These are phyloP conservation scores for Piprites chloris DNA, from an alignment of 2,113 vertebrate species.

Conservation along the genomic window DNA sequence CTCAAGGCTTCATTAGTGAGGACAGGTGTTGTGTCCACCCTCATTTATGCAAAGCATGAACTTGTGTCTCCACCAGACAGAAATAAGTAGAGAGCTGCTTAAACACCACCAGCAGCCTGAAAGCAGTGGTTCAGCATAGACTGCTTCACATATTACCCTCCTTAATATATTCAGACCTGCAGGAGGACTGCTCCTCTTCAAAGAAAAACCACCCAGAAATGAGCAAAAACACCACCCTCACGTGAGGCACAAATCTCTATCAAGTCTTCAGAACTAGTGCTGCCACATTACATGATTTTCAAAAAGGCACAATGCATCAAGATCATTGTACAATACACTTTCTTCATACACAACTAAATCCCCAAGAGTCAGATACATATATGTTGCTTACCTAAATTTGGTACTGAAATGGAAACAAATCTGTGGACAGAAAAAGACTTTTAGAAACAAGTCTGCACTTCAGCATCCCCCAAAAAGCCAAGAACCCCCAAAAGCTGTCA, in stretches of 20 bases:
- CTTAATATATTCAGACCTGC: neutral
- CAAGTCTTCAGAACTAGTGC: neutral
- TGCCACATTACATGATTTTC: neutral
- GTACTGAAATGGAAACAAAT: slow-evolving; percentile 58
- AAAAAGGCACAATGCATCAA: neutral
- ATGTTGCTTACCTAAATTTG: slow-evolving; percentile 71
- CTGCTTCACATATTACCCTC: rapidly evolving
- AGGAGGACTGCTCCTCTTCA: neutral
- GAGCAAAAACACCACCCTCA: neutral
- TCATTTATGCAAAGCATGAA: neutral
- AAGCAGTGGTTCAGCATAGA: neutral
- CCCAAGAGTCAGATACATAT: neutral
- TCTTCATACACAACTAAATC: neutral
- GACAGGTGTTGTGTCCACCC: neutral
- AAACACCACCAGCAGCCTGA: neutral
- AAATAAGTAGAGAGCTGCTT: neutral
- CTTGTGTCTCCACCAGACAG: neutral
- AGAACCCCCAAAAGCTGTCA: neutral
- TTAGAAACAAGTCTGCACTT: neutral
- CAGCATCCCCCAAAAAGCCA: neutral
- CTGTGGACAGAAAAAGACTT: slow-evolving; percentile 54
- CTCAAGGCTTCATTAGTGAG: neutral
- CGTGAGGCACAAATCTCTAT: neutral
- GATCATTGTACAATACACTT: too few relatives aligned
- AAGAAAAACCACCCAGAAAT: neutral